Evolutionary conservation across 2,113 vertebrate species (phyloP).

Genomic region (Semicossyphus pulcher): DNA sequence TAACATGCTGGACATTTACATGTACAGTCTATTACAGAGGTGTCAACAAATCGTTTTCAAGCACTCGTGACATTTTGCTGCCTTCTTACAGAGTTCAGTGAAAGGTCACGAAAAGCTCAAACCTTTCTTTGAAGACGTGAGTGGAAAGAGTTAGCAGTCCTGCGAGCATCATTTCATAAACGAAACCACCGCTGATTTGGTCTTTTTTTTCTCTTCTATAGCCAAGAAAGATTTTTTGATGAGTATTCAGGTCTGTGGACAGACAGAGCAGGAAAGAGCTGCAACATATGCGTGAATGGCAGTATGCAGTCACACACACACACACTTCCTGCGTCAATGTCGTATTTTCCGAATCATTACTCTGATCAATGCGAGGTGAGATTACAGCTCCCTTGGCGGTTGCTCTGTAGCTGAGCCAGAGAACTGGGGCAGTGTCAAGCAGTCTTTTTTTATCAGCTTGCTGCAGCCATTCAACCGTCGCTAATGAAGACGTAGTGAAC

Average conservation of each 20-base stretch:
- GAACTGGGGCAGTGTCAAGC: not conserved
- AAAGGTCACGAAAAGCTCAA: not conserved
- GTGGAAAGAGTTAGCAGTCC: not conserved
- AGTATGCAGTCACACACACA: too few species aligned
- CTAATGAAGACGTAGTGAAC: not conserved
- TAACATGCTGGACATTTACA: too few species aligned
- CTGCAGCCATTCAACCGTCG: not conserved
- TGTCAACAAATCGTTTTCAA: not conserved
- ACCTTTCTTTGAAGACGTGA: not conserved
- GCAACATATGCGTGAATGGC: not conserved
- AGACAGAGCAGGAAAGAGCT: not conserved
- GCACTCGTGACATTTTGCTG: not conserved
- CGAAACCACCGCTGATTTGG: not conserved
- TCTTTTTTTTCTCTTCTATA: not conserved
- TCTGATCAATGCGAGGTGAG: not conserved
- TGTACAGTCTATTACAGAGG: too few species aligned
- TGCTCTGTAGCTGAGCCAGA: constrained; percentile 1
- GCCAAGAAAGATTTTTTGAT: not conserved
- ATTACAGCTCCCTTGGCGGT: not conserved
- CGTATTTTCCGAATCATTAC: not conserved
- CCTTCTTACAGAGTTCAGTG: not conserved
- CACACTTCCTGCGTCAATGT: not conserved
- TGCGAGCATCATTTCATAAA: not conserved
- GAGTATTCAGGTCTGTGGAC: not conserved
- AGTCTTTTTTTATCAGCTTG: not conserved